Evolutionary conservation across 2,888 invertebrate genomes (phyloP).

Genomic region (Eupithecia subumbrata): DNA sequence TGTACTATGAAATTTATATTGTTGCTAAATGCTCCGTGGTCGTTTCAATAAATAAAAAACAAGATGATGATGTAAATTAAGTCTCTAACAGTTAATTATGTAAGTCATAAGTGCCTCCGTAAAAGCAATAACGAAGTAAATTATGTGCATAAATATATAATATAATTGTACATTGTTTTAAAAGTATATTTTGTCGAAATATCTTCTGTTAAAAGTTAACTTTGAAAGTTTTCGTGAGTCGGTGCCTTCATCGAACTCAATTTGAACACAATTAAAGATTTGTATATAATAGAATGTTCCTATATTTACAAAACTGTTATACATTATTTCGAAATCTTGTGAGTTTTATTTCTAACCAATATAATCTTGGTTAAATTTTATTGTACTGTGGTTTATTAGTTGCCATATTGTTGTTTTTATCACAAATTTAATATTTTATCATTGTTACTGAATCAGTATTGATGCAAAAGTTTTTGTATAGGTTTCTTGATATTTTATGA

Average conservation of each 20-base stretch:
- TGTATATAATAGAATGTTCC: conserved; percentile 4
- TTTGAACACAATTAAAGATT: neutral
- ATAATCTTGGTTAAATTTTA: conserved; percentile 24
- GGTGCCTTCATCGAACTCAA: neutral
- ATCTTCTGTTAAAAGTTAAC: neutral
- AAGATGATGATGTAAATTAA: neutral
- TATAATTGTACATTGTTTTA: neutral
- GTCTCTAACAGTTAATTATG: neutral
- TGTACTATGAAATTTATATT: neutral
- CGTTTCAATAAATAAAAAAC: neutral
- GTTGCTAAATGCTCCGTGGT: neutral
- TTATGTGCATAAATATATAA: neutral
- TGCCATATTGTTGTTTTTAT: conserved; percentile 29
- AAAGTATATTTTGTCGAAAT: conserved; percentile 2
- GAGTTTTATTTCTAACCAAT: conserved; percentile 19
- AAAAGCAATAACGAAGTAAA: neutral
- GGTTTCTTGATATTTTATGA: neutral
- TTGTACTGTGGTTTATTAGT: conserved; percentile 28
- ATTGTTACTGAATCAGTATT: conserved; percentile 45
- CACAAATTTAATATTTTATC: conserved; percentile 29
- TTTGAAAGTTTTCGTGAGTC: neutral
- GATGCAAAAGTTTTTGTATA: conserved; percentile 17
- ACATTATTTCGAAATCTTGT: conserved; percentile 20
- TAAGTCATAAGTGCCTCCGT: neutral
- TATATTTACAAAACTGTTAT: conserved; percentile 18